These are phyloP conservation scores for Protophormia terraenovae DNA, from an alignment of 2,888 invertebrate genomes.

Conservation along the genomic window DNA sequence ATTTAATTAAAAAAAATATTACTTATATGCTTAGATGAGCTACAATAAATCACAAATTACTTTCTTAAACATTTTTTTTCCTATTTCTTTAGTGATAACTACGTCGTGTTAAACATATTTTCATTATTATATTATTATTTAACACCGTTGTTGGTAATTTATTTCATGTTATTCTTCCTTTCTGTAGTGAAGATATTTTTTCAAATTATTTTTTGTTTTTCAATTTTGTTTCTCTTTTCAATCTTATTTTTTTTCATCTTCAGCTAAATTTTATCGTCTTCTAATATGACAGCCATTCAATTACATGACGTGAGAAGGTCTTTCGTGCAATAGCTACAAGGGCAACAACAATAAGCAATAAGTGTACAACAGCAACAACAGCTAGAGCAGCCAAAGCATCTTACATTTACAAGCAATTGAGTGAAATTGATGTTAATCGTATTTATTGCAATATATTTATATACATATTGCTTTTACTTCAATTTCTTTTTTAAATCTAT, in stretches of 20 bases:
- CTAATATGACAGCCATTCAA: slow-evolving; percentile 68
- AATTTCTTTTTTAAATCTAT: not conserved
- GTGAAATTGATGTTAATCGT: slow-evolving; percentile 67
- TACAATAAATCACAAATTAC: not conserved
- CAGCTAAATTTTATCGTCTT: slow-evolving; percentile 49
- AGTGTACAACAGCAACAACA: slow-evolving; percentile 10
- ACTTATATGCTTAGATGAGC: not conserved
- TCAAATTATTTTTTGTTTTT: slow-evolving; percentile 7
- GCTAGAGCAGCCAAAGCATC: slow-evolving; percentile 31
- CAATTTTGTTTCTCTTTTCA: not conserved
- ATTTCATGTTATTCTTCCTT: slow-evolving; percentile 14
- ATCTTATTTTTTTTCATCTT: not conserved
- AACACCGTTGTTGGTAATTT: slow-evolving; percentile 45
- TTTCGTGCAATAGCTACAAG: slow-evolving; percentile 37
- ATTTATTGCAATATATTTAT: slow-evolving; percentile 61
- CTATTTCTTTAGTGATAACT: not conserved
- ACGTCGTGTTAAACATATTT: slow-evolving; percentile 19
- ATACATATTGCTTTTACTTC: slow-evolving; percentile 4
- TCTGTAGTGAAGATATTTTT: not conserved
- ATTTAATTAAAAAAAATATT: slow-evolving; percentile 19
- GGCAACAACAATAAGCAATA: slow-evolving; percentile 1
- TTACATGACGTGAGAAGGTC: slow-evolving; percentile 61
- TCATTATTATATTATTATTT: slow-evolving; percentile 25
- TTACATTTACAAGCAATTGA: slow-evolving; percentile 60
- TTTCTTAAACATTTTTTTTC: not conserved